These are phyloP conservation scores for Brachionus rubens DNA, from an alignment of 1,140 invertebrate species.

Conservation along the genomic window DNA sequence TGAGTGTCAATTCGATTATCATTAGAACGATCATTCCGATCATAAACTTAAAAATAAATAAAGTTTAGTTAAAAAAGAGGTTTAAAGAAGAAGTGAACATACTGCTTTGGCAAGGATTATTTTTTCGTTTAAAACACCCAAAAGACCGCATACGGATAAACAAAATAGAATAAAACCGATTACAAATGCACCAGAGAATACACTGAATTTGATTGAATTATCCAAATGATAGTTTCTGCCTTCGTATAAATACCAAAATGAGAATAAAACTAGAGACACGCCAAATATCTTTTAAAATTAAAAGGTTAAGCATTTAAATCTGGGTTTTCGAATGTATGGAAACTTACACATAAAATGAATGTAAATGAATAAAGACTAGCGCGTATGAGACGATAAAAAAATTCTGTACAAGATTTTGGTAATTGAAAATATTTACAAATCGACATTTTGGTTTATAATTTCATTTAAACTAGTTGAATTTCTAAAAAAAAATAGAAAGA, in stretches of 20 bases:
- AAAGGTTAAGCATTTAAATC: not conserved
- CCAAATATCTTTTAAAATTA: slow-evolving; percentile 33
- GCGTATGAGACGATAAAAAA: slow-evolving; percentile 21
- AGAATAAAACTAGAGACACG: slow-evolving; percentile 12
- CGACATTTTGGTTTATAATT: not conserved
- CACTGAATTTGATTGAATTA: slow-evolving; percentile 25
- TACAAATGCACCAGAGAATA: slow-evolving; percentile 14
- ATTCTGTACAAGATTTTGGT: slow-evolving; percentile 23
- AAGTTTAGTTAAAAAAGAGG: not conserved
- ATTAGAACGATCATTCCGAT: slow-evolving; percentile 9
- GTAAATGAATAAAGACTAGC: slow-evolving; percentile 17
- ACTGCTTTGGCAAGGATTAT: slow-evolving; percentile 8
- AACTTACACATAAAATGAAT: slow-evolving; percentile 34
- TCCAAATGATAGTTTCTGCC: slow-evolving; percentile 36
- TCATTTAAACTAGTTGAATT: too few species aligned
- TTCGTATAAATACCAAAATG: slow-evolving; percentile 44
- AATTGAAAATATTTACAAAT: slow-evolving; percentile 36
- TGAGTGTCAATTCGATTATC: not conserved
- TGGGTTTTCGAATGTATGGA: too few species aligned
- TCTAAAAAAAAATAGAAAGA: too few species aligned
- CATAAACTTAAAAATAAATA: not conserved
- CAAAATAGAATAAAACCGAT: slow-evolving; percentile 15
- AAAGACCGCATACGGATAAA: slow-evolving; percentile 13
- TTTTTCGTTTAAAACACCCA: slow-evolving; percentile 12
- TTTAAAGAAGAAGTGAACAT: not conserved